Evolutionary conservation across 2,113 vertebrate genomes (phyloP).

Genomic region (Hypomesus transpacificus): DNA sequence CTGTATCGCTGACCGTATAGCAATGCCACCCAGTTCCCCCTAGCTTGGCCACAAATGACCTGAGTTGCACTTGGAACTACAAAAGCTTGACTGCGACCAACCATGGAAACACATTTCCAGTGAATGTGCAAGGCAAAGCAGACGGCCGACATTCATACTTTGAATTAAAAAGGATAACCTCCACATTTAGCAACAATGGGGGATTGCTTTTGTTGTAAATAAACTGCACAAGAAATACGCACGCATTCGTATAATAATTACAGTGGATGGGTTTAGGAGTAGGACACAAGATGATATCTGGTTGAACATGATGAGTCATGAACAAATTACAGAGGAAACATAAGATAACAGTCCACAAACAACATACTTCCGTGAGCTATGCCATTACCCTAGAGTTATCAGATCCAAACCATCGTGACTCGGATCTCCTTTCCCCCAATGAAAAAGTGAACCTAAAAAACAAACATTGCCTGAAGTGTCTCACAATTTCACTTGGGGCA

Average conservation of each 20-base stretch:
- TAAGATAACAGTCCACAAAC: conserved; percentile 24
- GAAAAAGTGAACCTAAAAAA: neutral
- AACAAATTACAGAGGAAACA: conserved; percentile 37
- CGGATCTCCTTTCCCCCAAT: neutral
- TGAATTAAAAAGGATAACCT: too few species aligned
- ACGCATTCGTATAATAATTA: neutral
- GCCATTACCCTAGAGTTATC: conserved; percentile 6
- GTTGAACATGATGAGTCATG: neutral
- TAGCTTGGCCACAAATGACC: too few species aligned
- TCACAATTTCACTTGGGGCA: neutral
- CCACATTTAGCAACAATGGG: too few species aligned
- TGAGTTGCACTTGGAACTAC: too few species aligned
- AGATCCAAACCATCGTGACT: neutral
- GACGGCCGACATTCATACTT: neutral
- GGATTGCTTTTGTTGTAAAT: neutral
- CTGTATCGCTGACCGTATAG: too few species aligned
- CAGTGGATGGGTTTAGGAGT: conserved; percentile 16
- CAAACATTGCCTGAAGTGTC: neutral
- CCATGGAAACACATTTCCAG: too few species aligned
- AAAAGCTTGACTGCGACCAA: too few species aligned
- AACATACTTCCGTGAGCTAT: conserved; percentile 24
- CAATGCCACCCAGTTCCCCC: too few species aligned
- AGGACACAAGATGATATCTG: neutral
- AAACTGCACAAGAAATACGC: neutral
- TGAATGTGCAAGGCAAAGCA: neutral